A percentile compares a stretch with the other conserved stretches of the same genome.
Evolutionary conservation across 2,113 vertebrate species (phyloP).

Genomic region (Microcebus griseorufus): DNA sequence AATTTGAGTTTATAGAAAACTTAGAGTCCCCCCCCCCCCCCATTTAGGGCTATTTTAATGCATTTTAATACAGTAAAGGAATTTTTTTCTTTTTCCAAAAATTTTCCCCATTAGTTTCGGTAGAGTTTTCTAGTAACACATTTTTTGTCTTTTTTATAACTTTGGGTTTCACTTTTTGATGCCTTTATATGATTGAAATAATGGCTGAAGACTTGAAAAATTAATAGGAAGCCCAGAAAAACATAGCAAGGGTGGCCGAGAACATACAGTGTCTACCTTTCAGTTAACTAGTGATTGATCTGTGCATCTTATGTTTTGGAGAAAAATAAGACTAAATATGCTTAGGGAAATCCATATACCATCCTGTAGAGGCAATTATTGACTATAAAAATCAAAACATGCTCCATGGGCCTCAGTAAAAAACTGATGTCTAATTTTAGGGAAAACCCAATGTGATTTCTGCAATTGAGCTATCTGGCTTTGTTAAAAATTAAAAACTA

Average conservation of each 20-base stretch:
- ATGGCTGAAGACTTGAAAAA: neutral
- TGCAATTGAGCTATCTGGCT: neutral
- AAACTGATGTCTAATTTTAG: neutral
- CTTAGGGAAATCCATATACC: neutral
- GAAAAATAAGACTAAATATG: neutral
- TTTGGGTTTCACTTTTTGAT: neutral
- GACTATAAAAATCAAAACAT: neutral
- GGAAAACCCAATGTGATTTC: neutral
- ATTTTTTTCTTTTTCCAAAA: neutral
- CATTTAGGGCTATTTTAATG: neutral
- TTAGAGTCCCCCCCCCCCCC: neutral
- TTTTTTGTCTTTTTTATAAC: neutral
- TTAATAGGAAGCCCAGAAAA: fast-evolving
- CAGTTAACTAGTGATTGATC: neutral
- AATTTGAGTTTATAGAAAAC: neutral
- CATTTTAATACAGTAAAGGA: neutral
- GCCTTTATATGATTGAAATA: neutral
- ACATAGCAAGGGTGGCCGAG: neutral
- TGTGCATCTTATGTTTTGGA: neutral
- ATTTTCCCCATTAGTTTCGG: neutral
- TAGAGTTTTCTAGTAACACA: neutral
- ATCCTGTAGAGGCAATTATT: neutral
- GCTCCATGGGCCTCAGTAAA: neutral
- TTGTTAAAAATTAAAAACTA: neutral
- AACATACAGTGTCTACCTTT: neutral